phyloP scores from a whole-genome alignment of 2,797 vertebrate genomes.

The Hydrophis major region DNA sequence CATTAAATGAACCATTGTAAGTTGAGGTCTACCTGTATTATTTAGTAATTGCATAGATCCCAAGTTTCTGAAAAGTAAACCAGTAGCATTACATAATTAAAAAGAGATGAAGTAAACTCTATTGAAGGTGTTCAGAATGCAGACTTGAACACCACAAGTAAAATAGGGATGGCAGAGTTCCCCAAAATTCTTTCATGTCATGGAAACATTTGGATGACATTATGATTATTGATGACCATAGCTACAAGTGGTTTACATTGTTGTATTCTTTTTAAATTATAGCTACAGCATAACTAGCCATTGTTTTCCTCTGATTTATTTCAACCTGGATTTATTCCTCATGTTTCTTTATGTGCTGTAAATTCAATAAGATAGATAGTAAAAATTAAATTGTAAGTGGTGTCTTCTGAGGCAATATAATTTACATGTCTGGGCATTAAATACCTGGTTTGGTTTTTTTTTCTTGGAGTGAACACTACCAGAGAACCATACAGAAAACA shows the following conservation, averaged over 20 bases:
- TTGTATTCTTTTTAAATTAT: background rate
- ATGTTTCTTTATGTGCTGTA: background rate
- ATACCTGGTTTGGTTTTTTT: background rate
- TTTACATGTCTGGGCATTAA: background rate
- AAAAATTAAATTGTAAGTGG: background rate
- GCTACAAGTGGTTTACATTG: background rate
- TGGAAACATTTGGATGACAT: background rate
- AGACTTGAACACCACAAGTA: background rate
- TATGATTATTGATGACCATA: background rate
- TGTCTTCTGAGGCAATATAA: background rate
- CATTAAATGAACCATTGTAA: background rate
- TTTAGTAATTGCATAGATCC: background rate
- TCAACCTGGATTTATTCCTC: background rate
- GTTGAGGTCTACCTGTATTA: background rate
- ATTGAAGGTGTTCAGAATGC: background rate
- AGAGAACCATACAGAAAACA: background rate
- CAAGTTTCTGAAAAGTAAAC: background rate
- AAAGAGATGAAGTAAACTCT: background rate
- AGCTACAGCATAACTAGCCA: background rate
- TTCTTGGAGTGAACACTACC: background rate
- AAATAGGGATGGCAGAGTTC: background rate
- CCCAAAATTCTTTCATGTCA: background rate
- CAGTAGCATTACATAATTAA: background rate
- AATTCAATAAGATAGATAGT: background rate
- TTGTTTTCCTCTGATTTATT: background rate